Base-by-base conservation (phyloP, 2,888 invertebrate species). In the Leptarthrus brevirostris region DNA sequence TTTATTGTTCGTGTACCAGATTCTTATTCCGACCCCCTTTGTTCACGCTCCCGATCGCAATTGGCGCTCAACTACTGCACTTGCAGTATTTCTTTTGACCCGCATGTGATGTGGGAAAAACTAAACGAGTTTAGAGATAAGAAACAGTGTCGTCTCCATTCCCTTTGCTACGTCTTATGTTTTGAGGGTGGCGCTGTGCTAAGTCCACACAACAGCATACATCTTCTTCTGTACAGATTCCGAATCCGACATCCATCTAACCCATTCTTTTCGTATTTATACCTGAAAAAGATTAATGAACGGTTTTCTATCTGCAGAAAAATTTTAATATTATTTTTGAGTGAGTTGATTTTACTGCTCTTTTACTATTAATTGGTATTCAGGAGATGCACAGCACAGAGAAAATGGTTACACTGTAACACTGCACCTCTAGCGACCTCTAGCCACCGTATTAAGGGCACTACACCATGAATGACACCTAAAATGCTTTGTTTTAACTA, bases 1-100 rank as follows among this genome's bases (percentile, higher is more conserved):
- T 8, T 30, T 3, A 8, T 8, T 3, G 30, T 30, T 30, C 30
- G 30, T 30, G 3, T 8, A 30, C 30, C 30, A 30, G 36, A n/a
- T n/a, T n/a, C n/a, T n/a, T n/a, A n/a, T 22, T 61, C 61, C 12
- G 61, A 40, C 12, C 61, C 61, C 30, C 8, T n/a, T 20, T 26
- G 12, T 47, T 66, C 44, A 47, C 6, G n/a, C 64, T 22, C 16
- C 22, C 47, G 47, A 47, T 24, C 44, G 44, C 44, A 24, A 47
- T 44, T 66, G 64, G 47, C 47, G 14, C 64, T 47, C 24, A 24
- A 24, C 24, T 47, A 66, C 64, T 66, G 64, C 64, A 47, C 64
- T 47, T 24, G 47, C 47, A 66, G 47, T 47, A 26, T 20, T 66
- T 24, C 61, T 22, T 30, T 16, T 66, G 64, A 66, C 64, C 64